Evolutionary conservation across 2,113 vertebrate species (phyloP).

Genomic region (Bos taurus): DNA sequence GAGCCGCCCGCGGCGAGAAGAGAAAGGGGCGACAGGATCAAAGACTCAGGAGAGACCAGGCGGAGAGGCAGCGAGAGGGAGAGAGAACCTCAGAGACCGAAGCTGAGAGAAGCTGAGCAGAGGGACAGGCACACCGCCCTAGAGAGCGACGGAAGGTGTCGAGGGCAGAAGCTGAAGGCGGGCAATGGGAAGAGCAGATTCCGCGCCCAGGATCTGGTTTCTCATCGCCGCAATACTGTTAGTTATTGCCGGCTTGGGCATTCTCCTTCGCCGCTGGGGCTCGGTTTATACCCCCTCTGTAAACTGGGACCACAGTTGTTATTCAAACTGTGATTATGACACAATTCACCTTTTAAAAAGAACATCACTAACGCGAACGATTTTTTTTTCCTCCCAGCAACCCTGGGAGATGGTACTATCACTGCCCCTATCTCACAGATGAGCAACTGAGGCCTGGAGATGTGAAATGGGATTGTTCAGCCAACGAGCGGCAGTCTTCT

Average conservation of each 20-base stretch:
- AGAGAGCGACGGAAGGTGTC: background rate
- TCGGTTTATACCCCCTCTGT: background rate
- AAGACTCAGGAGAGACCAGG: background rate
- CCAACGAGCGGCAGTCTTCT: background rate
- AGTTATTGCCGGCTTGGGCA: background rate
- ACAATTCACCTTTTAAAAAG: background rate
- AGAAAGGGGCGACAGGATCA: background rate
- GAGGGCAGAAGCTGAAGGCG: background rate
- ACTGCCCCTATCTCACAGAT: background rate
- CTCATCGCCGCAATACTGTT: background rate
- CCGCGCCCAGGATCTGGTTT: background rate
- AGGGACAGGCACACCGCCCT: background rate
- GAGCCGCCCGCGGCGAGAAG: background rate
- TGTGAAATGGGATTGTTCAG: background rate
- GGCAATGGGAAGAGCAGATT: background rate
- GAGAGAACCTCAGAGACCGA: background rate
- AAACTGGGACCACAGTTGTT: background rate
- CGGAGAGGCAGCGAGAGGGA: background rate
- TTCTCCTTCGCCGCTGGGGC: background rate
- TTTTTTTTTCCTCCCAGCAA: background rate
- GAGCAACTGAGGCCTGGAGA: background rate
- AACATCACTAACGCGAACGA: background rate
- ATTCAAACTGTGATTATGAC: background rate
- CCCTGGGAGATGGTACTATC: background rate
- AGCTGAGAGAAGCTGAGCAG: background rate